phyloP scores from a whole-genome alignment of 1,140 invertebrate genomes.

The Brachionus rotundiformis region DNA sequence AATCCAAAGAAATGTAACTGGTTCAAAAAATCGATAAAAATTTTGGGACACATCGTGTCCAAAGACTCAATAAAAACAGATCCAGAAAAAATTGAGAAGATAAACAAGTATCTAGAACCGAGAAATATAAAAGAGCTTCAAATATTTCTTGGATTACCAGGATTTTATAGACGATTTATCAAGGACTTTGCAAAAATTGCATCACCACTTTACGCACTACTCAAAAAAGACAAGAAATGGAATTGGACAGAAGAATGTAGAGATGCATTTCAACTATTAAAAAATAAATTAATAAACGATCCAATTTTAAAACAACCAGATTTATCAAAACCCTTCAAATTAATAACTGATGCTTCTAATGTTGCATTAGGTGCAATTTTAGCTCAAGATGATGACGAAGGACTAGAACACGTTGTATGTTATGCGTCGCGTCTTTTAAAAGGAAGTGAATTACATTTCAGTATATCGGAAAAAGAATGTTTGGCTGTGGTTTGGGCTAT shows the following conservation, averaged over 20 bases:
- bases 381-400: neutral
- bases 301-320: constrained; percentile 56
- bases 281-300: constrained; percentile 4
- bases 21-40: constrained; percentile 33
- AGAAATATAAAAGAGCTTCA: neutral
- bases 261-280: constrained; percentile 21
- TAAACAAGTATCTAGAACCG: constrained; percentile 41
- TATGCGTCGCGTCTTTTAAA: constrained; percentile 61
- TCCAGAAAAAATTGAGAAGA: neutral
- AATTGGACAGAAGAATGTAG: constrained; percentile 53
- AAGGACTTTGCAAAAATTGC: constrained; percentile 55
- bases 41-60: constrained; percentile 45
- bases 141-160: constrained; percentile 57
- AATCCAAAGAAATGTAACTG: neutral
- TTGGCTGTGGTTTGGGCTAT: constrained; percentile 66
- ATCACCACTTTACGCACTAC: constrained; percentile 58
- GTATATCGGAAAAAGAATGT: constrained; percentile 65
- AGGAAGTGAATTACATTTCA: constrained; percentile 63
- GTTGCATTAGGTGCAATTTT: constrained; percentile 35
- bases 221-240: constrained; percentile 59
- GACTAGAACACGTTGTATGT: neutral
- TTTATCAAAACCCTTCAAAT: constrained; percentile 50
- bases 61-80: constrained; percentile 49
- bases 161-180: constrained; percentile 57
- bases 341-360: constrained; percentile 52